Base-by-base conservation (phyloP, 2,797 vertebrate species). In the Malacoraja senta region DNA sequence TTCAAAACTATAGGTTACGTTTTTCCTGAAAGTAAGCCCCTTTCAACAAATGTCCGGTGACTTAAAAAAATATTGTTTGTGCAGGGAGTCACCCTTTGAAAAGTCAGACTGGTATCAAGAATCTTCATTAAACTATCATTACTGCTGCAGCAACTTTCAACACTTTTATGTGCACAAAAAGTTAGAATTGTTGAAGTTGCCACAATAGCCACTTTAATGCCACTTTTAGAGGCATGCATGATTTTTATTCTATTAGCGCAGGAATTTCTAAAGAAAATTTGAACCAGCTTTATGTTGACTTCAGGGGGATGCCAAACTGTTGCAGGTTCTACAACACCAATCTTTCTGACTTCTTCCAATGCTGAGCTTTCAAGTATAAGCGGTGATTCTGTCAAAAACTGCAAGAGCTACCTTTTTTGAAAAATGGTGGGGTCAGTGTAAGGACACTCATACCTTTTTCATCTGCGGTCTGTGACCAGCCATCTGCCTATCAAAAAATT, bases 1-100 rank as follows among this genome's bases (percentile, higher is more conserved):
- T 92, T 72, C 35, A 65, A 91, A 91, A 74, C 32, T 91, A 53
- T 86, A 91, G 21, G 90, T 26, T 91, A 19, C 58, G 44, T 92
- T 44, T 12, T 92, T 92, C 44, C 38, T 74, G 44, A 68, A 92
- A 8, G 71, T 91, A 29, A 91, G 53, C 26, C 13, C 71, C 44
- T 76, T 53, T 74, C 26, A 53, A 58, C 32, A 88, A 63, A 32
- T 61, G 32, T 63, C 58, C n/a, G 63, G 32, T 44, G 65, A 44
- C 72, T 7, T 44, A 13, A 38, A 80, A 91, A 44, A 91, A 44
- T 24, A n/a, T 8, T 44, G 35, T 91, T 38, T 72, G 63, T 91
- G 71, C 32, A 71, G 8, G 19, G 32, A 91, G 32, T 44, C 88
- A 91, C 68, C 88, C 68, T 44, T 91, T 91, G 19, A 38, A 26